Percentiles rank a stretch among this genome's conserved stretches.
phyloP scores from a whole-genome alignment of 2,888 invertebrate genomes.

The Acrobasis suavella region DNA sequence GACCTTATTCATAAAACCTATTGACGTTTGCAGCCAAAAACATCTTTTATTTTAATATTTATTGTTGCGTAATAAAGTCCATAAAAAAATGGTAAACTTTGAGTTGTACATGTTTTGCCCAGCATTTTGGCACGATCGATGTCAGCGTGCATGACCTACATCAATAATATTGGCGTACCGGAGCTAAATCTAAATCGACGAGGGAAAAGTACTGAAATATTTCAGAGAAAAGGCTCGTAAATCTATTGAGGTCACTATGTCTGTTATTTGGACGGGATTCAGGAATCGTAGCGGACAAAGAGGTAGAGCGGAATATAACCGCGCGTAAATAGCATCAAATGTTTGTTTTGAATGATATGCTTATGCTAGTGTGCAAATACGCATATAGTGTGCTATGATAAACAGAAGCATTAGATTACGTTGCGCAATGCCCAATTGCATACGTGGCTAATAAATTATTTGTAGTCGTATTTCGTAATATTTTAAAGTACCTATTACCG shows the following conservation, averaged over 20 bases:
- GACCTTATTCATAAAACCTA: no score
- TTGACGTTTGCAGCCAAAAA: no score
- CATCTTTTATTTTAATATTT: no score
- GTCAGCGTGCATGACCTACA: neutral
- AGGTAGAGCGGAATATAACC: constrained; percentile 6
- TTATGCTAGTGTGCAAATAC: neutral
- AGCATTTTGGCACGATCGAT: no score
- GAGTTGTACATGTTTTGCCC: no score
- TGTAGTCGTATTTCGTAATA: neutral
- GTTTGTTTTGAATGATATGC: neutral
- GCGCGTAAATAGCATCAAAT: neutral
- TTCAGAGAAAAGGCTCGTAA: neutral
- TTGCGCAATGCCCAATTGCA: neutral
- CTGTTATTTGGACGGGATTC: constrained; percentile 16
- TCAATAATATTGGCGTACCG: neutral
- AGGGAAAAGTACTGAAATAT: neutral
- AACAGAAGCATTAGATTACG: neutral
- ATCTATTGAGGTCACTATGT: neutral
- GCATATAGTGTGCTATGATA: neutral
- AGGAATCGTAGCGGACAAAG: constrained; percentile 1
- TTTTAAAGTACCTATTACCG: no score
- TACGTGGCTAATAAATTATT: neutral
- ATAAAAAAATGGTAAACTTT: no score
- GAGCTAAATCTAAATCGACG: neutral
- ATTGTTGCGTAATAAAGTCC: no score